Evolutionary conservation across 2,797 vertebrate species (phyloP).

Genomic region (Pseudocheirus occidentalis): DNA sequence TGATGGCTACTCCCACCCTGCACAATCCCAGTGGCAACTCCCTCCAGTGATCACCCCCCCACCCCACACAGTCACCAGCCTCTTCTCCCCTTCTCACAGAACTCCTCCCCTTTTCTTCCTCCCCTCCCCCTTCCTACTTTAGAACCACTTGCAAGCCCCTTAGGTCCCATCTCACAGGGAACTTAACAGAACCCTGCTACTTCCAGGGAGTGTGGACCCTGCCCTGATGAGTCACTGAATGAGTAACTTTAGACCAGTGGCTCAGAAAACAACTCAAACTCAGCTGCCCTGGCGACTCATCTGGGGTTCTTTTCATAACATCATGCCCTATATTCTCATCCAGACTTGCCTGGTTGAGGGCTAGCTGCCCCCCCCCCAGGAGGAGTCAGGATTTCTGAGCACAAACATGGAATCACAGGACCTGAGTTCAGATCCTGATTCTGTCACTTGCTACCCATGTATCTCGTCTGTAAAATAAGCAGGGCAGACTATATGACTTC

Average conservation of each 20-base stretch:
- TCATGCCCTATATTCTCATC: neutral
- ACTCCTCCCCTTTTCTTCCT: neutral
- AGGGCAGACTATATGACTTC: neutral
- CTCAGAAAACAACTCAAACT: neutral
- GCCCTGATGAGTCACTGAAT: neutral
- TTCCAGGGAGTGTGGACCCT: neutral
- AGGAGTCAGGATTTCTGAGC: neutral
- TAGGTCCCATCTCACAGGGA: neutral
- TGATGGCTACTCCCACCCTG: constrained; percentile 10
- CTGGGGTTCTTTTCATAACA: neutral
- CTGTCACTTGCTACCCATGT: neutral
- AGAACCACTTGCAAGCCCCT: neutral
- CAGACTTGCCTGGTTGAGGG: neutral
- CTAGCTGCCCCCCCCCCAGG: neutral
- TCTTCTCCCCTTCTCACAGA: neutral
- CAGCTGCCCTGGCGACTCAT: neutral
- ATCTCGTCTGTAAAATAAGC: neutral
- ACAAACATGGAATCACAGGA: neutral
- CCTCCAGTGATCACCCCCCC: neutral
- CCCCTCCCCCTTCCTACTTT: neutral
- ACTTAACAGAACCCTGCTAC: neutral
- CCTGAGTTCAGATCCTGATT: neutral
- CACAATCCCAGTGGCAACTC: constrained; percentile 4
- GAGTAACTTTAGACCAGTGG: neutral
- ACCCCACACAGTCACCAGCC: neutral